Evolutionary conservation across 2,113 vertebrate species (phyloP), one percentile per base, ranked within the genome.

Genomic region (Panurus biarmicus): DNA sequence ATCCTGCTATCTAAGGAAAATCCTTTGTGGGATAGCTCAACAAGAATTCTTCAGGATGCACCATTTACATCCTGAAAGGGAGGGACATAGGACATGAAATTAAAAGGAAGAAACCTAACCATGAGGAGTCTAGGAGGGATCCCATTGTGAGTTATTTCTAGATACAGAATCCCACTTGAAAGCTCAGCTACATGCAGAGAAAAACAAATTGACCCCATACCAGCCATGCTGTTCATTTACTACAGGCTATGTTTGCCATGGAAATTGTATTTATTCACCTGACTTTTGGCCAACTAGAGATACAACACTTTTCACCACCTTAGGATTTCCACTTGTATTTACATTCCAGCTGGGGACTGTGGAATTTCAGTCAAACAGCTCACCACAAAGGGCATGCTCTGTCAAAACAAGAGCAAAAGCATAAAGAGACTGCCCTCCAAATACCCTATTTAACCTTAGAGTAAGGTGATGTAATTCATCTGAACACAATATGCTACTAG

Each of bases 221-320:
- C 48, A 74, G 47, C 28, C 51, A 77, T 47, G 26, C 48, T 72
- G 31, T 47, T 78, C 69, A 91, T 50, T 92, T 87, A 74, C 71
- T 60, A 35, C 6, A 35, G 71, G 23, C 77, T 91, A 57, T 40
- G 47, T 81, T 96, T 95, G 75, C 71, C 48, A 60, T 35, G 60
- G 80, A 93, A 95, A 80, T 87, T 66, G 56, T 58, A 81, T 92
- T 94, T 89, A 91, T 92, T 86, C 72, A 95, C 64, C 76, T 90
- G 75, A 91, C 64, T 92, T 89, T 53, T 69, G 42, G 69, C 62
- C 69, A 76, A 2, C 66, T 76, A 85, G 48, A 92, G 35, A 61
- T 76, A 58, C 24, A 91, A 42, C n/a, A 53, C 80, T 86, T 95
- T 79, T 93, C 89, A 93, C 14, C 92, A 84, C 85, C 54, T 70